phyloP scores from a whole-genome alignment of 1,140 invertebrate genomes.

The Phthorimaea operculella region DNA sequence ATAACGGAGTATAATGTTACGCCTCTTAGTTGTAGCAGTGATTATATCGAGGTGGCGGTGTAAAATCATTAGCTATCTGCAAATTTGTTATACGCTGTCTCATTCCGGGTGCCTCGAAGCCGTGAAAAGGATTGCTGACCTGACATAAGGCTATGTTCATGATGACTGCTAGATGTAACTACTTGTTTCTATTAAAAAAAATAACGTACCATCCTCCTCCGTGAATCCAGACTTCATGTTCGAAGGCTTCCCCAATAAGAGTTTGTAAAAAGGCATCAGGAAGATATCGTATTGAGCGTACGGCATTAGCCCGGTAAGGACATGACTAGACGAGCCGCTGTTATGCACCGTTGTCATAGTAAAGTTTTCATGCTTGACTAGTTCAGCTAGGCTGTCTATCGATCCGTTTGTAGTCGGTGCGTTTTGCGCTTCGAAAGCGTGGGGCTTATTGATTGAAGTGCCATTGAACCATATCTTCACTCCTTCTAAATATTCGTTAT shows the following conservation, averaged over 20 bases:
- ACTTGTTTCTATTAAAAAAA: too few species aligned
- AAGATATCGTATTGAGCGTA: conserved; percentile 82
- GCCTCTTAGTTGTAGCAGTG: too few species aligned
- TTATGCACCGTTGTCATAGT: conserved; percentile 74
- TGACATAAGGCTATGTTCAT: too few species aligned
- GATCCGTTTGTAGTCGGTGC: conserved; percentile 33
- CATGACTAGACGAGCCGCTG: conserved; percentile 70
- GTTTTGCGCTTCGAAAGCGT: conserved; percentile 37
- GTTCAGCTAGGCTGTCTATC: conserved; percentile 42
- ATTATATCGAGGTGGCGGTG: too few species aligned
- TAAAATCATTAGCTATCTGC: too few species aligned
- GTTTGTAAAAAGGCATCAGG: conserved; percentile 82
- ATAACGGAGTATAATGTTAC: too few species aligned
- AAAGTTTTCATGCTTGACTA: conserved; percentile 58
- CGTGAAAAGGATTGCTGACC: too few species aligned
- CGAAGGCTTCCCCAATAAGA: conserved; percentile 81
- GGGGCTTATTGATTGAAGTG: conserved; percentile 66
- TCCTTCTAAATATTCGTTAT: conserved; percentile 81
- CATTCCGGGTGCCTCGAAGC: too few species aligned
- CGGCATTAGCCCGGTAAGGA: conserved; percentile 75
- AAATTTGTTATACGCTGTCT: too few species aligned
- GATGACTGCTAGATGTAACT: too few species aligned
- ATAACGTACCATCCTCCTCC: conserved; percentile 80
- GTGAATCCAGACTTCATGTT: conserved; percentile 78
- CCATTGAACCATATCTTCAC: conserved; percentile 93